Evolutionary conservation across 2,113 vertebrate species (phyloP), one percentile per base, ranked within the genome.

Genomic region (Bungarus multicinctus): DNA sequence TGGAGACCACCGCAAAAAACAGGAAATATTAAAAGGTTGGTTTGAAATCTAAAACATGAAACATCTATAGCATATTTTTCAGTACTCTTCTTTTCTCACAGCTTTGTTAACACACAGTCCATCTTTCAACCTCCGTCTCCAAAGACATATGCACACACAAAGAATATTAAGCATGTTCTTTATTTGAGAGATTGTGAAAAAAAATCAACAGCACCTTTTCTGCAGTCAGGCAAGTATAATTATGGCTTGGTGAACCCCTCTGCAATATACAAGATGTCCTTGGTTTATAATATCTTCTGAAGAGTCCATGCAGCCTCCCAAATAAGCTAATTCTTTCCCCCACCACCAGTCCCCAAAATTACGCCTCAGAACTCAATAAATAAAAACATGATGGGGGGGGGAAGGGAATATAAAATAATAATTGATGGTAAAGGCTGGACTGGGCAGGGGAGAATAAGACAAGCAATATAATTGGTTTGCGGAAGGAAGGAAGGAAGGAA

Each of bases 241-340:
- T 94, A 95, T 95, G 96, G 93, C 95, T 95, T 93, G 91, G 93
- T 94, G 58, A 94, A 96, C 95, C 91, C 91, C 91, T 94, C 93
- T 93, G 94, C 87, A 93, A 95, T 94, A 91, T 54, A 91, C 57
- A 93, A 88, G 89, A 39, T 0, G 3, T 0, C 0, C 87, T 93
- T 92, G 88, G 93, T 93, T 88, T 54, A 86, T 87, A 95, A 93
- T 93, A 55, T 93, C 85, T 89, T 57, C 87, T 88, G 54, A 91
- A 94, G 92, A 89, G 95, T 91, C 93, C 43, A 4, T 58, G 3
- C 16, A 54, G 20, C 25, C 93, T 93, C 10, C 0, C 34, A 54
- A 45, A 86, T 91, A 92, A n/a, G n/a, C n/a, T 58, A 53, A 22
- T 20, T 85, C 93, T 47, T 92, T 16, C 47, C 87, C 86, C 0